phyloP scores from a whole-genome alignment of 2,888 invertebrate species.

The Trypoxylon attenuatum region DNA sequence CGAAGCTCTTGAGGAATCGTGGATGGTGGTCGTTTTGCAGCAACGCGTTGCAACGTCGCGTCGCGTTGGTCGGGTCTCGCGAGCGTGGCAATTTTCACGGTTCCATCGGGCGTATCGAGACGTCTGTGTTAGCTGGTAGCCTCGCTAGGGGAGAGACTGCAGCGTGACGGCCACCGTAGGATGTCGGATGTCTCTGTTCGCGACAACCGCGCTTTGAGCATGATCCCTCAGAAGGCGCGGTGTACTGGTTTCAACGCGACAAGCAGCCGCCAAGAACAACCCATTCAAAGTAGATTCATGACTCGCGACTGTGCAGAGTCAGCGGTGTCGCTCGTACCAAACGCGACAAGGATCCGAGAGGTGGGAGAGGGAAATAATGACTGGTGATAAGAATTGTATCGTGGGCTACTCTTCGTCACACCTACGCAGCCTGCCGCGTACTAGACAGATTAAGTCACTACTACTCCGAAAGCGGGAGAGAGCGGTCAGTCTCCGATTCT shows the following conservation, averaged over 20 bases:
- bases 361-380: background rate
- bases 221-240: slow-evolving; percentile 47
- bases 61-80: no score
- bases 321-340: background rate
- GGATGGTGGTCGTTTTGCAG: no score
- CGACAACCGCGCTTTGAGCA: slow-evolving; percentile 41
- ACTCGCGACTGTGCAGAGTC: background rate
- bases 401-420: background rate
- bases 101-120: slow-evolving; percentile 40
- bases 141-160: slow-evolving; percentile 31
- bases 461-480: slow-evolving; percentile 33
- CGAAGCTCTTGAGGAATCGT: no score
- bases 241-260: slow-evolving; percentile 41
- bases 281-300: background rate
- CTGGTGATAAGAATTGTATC: background rate
- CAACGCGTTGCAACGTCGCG: no score
- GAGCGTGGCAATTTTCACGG: slow-evolving; percentile 49
- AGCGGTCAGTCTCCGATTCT: slow-evolving; percentile 22
- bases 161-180: slow-evolving; percentile 18
- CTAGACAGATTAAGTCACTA: slow-evolving; percentile 2
- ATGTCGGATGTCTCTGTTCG: slow-evolving; percentile 46
- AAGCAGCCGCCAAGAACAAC: slow-evolving; percentile 7
- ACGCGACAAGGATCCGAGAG: background rate
- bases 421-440: background rate
- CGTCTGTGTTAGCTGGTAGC: slow-evolving; percentile 48